These are phyloP conservation scores for Mirounga angustirostris DNA, from an alignment of 2,113 vertebrate genomes.

Conservation along the genomic window DNA sequence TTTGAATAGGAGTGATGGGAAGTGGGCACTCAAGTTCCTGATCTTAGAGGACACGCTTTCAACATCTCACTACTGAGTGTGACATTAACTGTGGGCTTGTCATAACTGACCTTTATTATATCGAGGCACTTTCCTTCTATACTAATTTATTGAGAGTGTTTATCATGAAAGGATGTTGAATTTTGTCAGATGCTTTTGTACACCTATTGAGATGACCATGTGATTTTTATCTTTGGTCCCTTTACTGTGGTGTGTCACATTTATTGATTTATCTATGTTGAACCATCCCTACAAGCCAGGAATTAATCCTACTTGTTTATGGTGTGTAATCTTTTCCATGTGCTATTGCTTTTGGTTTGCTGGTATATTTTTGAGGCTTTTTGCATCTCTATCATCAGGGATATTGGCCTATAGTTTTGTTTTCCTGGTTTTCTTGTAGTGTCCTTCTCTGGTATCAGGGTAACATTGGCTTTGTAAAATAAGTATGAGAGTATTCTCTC, in stretches of 20 bases:
- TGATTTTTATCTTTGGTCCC: background rate
- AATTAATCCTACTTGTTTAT: background rate
- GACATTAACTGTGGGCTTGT: background rate
- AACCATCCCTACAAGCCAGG: background rate
- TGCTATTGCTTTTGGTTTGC: background rate
- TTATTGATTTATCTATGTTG: background rate
- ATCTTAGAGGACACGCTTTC: background rate
- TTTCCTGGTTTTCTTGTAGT: background rate
- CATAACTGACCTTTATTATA: background rate
- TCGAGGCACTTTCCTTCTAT: background rate
- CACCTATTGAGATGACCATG: background rate
- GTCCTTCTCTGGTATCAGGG: background rate
- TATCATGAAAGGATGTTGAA: background rate
- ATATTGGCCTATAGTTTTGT: background rate
- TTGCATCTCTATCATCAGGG: background rate
- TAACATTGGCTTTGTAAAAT: background rate
- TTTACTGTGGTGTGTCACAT: background rate
- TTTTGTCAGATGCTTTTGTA: background rate
- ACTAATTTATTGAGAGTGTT: background rate
- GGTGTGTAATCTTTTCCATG: background rate
- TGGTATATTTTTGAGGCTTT: background rate
- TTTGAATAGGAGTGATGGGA: background rate
- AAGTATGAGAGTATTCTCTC: background rate
- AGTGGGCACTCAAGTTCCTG: background rate
- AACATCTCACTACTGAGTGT: background rate